Conservation (phyloP, 2,797 vertebrate species). For the Parambassis ranga region DNA sequence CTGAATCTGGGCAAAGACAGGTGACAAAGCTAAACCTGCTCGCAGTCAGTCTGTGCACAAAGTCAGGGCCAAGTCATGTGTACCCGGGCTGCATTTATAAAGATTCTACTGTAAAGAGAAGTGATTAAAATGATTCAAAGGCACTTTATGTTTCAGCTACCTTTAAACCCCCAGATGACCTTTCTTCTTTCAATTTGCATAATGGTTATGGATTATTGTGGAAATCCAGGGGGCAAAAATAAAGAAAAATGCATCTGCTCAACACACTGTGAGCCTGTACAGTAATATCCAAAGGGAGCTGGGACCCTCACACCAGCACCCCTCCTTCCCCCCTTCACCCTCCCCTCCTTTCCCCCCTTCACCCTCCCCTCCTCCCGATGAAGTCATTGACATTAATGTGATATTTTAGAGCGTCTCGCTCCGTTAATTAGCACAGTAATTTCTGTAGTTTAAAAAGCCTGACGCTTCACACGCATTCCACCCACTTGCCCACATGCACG, state of each 20-base stretch:
- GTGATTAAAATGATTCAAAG: no score
- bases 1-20: no score
- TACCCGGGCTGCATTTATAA: no score
- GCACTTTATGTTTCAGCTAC: no score
- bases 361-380: slow-evolving; percentile 9
- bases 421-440: slow-evolving; percentile 66
- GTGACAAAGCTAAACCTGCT: no score
- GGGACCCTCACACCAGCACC: slow-evolving; percentile 44
- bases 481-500: slow-evolving; percentile 12
- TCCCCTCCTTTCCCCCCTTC: background rate
- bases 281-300: slow-evolving; percentile 41
- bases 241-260: background rate
- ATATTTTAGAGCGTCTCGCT: slow-evolving; percentile 68
- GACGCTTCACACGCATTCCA: slow-evolving; percentile 51
- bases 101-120: no score
- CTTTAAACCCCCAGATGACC: no score
- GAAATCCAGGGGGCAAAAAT: no score
- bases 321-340: background rate
- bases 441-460: slow-evolving; percentile 59
- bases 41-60: no score
- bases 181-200: no score
- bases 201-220: no score
- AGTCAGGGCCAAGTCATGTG: no score
- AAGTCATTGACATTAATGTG: slow-evolving; percentile 77
- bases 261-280: slow-evolving; percentile 2